Evolutionary conservation across 2,888 invertebrate genomes (phyloP), one percentile per base, ranked within the genome.

Genomic region (Brenthis hecate): DNA sequence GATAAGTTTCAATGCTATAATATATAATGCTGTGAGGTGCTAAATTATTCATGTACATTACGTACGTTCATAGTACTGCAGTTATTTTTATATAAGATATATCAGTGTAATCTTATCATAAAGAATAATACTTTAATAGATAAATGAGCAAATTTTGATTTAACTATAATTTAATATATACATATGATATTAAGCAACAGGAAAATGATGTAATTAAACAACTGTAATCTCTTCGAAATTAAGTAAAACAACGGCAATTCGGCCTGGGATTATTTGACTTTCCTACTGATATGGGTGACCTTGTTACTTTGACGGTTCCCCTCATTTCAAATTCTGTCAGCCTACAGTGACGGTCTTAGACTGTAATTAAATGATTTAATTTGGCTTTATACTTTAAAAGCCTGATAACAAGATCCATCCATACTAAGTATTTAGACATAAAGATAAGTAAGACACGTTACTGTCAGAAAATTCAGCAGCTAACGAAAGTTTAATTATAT

Each of bases 241-340:
- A 54, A 58, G 36, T 6, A 47, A 60, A 64, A 65, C 48, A 66
- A 63, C 43, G 47, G 23, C 53, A 28, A 19, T 60, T 56, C 47
- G 36, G 48, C 50, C 13, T 58, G 58, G 58, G 47, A 48, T 19
- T 65, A 54, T 69, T 69, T 66, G 57, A 43, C 57, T 63, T 69
- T 63, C 63, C 66, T 66, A 48, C 65, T 66, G 51, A 57, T 70
- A 66, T 55, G 57, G 19, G 50, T n/a, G 66, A 51, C 56, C 62
- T 70, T 63, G 57, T 70, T 58, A 56, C 56, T 69, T 62, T 57
- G 50, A 36, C 43, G 54, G 32, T 62, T 66, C 58, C 32, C 63
- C 56, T 56, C 57, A 65, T 66, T 63, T 58, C 55, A 62, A 62
- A 60, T 32, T 16, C 28, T 13, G 60, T 50, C n/a, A 48, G 47